Evolutionary conservation across 2,797 vertebrate genomes (phyloP), one percentile per base, ranked within the genome.

Genomic region (Sebastes hubbsi): DNA sequence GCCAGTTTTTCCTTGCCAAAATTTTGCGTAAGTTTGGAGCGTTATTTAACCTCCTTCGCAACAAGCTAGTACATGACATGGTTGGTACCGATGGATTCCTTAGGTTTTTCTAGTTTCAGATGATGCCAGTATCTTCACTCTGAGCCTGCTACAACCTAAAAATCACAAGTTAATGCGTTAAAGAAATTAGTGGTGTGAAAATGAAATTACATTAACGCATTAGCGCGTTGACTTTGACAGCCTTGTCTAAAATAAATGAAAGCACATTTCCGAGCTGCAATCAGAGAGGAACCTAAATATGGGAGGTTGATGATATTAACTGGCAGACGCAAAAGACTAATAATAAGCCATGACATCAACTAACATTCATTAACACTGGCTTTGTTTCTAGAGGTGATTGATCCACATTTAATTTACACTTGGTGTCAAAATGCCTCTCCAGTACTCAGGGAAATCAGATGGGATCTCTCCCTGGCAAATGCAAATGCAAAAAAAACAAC

Each of bases 361-460:
- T 29, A 22, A 55, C 27, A 54, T 36, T 67, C 8, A 70, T 58
- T 56, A 58, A 55, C 38, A 56, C 16, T 25, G 29, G 4, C 36
- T 6, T 6, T 13, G 12, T 54, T 60, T 75, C 16, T 22, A 10
- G 24, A 61, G 14, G 29, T 30, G 56, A 75, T n/a, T 62, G 11
- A 54, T 52, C 59, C 8, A 72, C 49, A 66, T 76, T 66, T 84
- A 6, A 72, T 70, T 80, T 8, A 58, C 36, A 70, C 52, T n/a
- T 78, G 18, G 10, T 61, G 20, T 59, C 27, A 59, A 38, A 64
- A 72, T 77, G 52, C 11, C 24, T 78, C 27, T 27, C 9, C 27
- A 1, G 22, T 36, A 16, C 5, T 6, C 8, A n/a, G 13, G 16
- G 5, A 36, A 75, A 72, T 85, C 52, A 38, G 27, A 46, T 5